Conservation (phyloP, 2,888 invertebrate genomes). For the Synergus gifuensis region DNA sequence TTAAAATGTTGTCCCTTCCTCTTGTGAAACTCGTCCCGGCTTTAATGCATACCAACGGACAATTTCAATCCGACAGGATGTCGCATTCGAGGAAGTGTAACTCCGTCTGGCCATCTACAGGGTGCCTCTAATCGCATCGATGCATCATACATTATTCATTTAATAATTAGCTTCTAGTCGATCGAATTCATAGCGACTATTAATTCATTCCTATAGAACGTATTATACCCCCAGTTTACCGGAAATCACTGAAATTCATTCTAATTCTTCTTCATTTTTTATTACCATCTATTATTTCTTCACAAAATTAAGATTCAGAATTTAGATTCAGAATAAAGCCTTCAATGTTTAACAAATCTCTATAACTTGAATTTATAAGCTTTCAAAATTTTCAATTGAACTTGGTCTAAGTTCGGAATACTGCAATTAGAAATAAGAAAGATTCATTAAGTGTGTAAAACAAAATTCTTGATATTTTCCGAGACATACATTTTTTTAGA, state of each 20-base stretch:
- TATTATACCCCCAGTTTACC: slow-evolving; percentile 9
- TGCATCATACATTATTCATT: slow-evolving; percentile 70
- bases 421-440: too few species aligned
- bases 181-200: slow-evolving; percentile 58
- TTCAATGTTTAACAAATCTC: too few species aligned
- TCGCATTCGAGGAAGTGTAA: slow-evolving; percentile 72
- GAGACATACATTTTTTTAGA: slow-evolving; percentile 21
- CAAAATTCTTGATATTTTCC: slow-evolving; percentile 25
- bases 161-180: slow-evolving; percentile 65
- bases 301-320: too few species aligned
- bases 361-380: too few species aligned
- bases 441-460: neutral
- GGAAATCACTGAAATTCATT: neutral
- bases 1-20: slow-evolving; percentile 70
- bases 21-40: slow-evolving; percentile 46
- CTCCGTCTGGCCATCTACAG: slow-evolving; percentile 66
- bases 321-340: too few species aligned
- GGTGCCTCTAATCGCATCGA: slow-evolving; percentile 69
- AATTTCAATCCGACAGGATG: slow-evolving; percentile 71
- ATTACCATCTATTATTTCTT: neutral
- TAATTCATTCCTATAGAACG: slow-evolving; percentile 45
- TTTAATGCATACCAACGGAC: slow-evolving; percentile 55
- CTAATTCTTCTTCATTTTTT: neutral
- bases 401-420: too few species aligned
- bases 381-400: too few species aligned